phyloP scores from a whole-genome alignment of 2,113 vertebrate genomes.

The Centropristis striata region DNA sequence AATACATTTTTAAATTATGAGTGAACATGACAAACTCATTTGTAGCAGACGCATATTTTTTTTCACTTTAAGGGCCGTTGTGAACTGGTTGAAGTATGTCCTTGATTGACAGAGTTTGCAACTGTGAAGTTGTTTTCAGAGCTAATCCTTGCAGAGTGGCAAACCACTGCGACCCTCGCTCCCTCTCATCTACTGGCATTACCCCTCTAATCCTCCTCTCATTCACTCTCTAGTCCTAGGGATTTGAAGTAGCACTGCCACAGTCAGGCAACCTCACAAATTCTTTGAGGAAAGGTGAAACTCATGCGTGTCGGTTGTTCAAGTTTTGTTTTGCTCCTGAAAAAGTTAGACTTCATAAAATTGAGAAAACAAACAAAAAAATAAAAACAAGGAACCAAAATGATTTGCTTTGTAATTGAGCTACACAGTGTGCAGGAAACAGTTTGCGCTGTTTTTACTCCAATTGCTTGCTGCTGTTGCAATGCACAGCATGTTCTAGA shows the following conservation, averaged over 20 bases:
- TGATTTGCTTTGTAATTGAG: constrained; percentile 69
- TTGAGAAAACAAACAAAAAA: constrained; percentile 1
- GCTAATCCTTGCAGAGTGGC: constrained; percentile 87
- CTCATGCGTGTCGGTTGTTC: neutral
- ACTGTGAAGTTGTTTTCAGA: constrained; percentile 78
- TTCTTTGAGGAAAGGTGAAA: constrained; percentile 64
- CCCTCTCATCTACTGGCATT: constrained; percentile 86
- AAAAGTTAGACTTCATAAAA: constrained; percentile 13
- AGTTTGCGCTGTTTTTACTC: constrained; percentile 57
- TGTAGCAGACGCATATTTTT: neutral
- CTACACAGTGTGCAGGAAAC: constrained; percentile 56
- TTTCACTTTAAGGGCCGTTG: constrained; percentile 17
- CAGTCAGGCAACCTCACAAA: constrained; percentile 60
- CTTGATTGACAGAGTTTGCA: constrained; percentile 73
- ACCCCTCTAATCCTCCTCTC: constrained; percentile 88
- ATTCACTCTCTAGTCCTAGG: constrained; percentile 84
- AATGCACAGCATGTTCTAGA: constrained; percentile 62
- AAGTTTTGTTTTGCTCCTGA: constrained; percentile 7
- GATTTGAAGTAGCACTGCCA: constrained; percentile 83
- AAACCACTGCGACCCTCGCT: constrained; percentile 79
- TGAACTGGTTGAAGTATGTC: constrained; percentile 51
- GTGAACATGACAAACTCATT: neutral
- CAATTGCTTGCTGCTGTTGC: constrained; percentile 58
- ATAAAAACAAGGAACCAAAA: constrained; percentile 26
- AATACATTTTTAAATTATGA: neutral